Base-by-base conservation (phyloP, 2,113 vertebrate genomes). In the Dipodomys ordii region DNA sequence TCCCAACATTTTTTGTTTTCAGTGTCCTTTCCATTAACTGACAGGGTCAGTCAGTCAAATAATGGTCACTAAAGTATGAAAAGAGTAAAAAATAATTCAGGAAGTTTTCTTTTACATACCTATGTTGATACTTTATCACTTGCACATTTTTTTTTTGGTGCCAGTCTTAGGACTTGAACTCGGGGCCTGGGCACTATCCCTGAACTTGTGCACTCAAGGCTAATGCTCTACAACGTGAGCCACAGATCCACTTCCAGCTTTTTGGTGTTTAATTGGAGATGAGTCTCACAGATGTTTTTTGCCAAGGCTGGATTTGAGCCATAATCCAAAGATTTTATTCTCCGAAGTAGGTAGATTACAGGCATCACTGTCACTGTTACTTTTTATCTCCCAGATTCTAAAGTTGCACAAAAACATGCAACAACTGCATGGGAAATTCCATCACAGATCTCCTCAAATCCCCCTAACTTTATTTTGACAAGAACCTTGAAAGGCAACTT, bases 321-420 rank as follows among this genome's bases (percentile, higher is more conserved):
- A 57, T 16, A 57, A 57, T 57, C 53, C 53, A 57, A 57, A 57
- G 53, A 57, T 57, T 13, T 57, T 16, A 57, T 2, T 16, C 53
- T 57, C 53, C 53, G 12, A 57, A 57, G 53, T 57, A 57, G 53
- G 53, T 57, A 13, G 53, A 57, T 57, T 57, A 57, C 53, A 57
- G 53, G 15, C 15, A 57, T 16, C 53, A 57, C 12, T 18, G 19
- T 25, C 44, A 64, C 60, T 49, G 92, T 25, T 32, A 64, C 60
- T 49, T 94, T 89, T 77, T 91, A 83, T 49, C 57, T 91, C 35
- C 20, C 20, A 74, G 62, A 25, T 27, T 22, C 13, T 64, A 73
- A 91, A 35, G 30, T 25, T 87, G 25, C 88, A 74, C 4, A 62
- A 64, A 92, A 91, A 78, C 81, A 79, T 83, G 35, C 53, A 80